phyloP scores from a whole-genome alignment of 2,888 invertebrate genomes.

The Drosophila paranaensis region DNA sequence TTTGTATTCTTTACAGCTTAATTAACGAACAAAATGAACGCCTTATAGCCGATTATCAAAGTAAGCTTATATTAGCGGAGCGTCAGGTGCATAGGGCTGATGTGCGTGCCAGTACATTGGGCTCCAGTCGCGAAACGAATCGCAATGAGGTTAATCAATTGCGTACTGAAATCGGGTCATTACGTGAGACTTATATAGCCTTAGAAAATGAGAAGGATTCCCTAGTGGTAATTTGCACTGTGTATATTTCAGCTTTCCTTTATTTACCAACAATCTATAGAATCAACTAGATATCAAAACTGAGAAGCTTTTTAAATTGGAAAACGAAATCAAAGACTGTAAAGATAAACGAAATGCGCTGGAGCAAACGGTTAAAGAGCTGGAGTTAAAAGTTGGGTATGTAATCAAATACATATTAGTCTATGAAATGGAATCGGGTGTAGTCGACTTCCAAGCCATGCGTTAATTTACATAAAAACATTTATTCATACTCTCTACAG shows the following conservation, averaged over 20 bases:
- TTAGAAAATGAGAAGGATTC: constrained; percentile 91
- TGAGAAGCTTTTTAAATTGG: constrained; percentile 88
- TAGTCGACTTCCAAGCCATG: neutral
- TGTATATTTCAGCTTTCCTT: neutral
- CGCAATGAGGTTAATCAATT: constrained; percentile 87
- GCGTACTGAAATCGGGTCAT: constrained; percentile 87
- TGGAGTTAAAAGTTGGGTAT: constrained; percentile 86
- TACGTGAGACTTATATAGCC: constrained; percentile 88
- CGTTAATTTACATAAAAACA: constrained; percentile 19
- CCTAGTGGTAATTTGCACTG: constrained; percentile 85
- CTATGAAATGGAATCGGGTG: neutral
- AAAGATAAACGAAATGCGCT: constrained; percentile 86
- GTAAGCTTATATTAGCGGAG: constrained; percentile 88
- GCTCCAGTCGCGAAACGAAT: constrained; percentile 87
- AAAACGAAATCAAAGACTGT: constrained; percentile 88
- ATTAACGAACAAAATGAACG: constrained; percentile 92
- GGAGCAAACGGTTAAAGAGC: constrained; percentile 86
- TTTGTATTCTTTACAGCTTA: constrained; percentile 85
- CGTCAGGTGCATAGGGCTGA: constrained; percentile 88
- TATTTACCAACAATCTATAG: constrained; percentile 46
- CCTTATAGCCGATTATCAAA: constrained; percentile 89
- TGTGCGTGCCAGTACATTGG: constrained; percentile 86
- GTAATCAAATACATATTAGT: constrained; percentile 14
- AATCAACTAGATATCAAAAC: constrained; percentile 90
- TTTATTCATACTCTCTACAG: constrained; percentile 62